Conservation (phyloP, 2,888 invertebrate species). For the Lagria hirta region DNA sequence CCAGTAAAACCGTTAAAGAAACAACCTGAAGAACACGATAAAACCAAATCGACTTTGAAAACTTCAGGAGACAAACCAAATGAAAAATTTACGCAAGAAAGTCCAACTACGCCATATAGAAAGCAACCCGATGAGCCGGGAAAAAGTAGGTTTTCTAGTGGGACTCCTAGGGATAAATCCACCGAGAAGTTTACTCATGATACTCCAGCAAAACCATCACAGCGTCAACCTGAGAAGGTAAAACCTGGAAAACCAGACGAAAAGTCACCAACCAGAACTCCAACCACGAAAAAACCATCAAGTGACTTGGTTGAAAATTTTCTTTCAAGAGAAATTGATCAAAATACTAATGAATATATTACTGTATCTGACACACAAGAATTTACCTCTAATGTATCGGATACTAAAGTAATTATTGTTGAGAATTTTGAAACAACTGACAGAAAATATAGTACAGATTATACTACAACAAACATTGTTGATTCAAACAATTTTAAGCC, state of each 20-base stretch:
- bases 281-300: constrained; percentile 8
- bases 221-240: constrained; percentile 1
- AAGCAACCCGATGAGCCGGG: too few species aligned
- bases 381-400: too few species aligned
- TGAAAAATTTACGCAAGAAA: too few species aligned
- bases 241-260: constrained; percentile 11
- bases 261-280: constrained; percentile 19
- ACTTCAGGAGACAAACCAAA: background rate
- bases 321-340: constrained; percentile 36
- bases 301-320: constrained; percentile 34
- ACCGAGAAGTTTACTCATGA: too few species aligned
- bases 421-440: constrained; percentile 6
- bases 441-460: too few species aligned
- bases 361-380: too few species aligned
- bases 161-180: too few species aligned
- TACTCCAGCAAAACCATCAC: too few species aligned
- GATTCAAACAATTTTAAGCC: too few species aligned
- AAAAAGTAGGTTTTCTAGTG: too few species aligned
- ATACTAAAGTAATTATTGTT: too few species aligned
- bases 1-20: constrained; percentile 30
- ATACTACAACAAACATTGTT: too few species aligned
- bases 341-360: constrained; percentile 38
- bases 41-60: background rate
- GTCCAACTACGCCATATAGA: background rate
- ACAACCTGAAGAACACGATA: constrained; percentile 11